phyloP scores from a whole-genome alignment of 2,113 vertebrate genomes.

The Spheniscus mendiculus region DNA sequence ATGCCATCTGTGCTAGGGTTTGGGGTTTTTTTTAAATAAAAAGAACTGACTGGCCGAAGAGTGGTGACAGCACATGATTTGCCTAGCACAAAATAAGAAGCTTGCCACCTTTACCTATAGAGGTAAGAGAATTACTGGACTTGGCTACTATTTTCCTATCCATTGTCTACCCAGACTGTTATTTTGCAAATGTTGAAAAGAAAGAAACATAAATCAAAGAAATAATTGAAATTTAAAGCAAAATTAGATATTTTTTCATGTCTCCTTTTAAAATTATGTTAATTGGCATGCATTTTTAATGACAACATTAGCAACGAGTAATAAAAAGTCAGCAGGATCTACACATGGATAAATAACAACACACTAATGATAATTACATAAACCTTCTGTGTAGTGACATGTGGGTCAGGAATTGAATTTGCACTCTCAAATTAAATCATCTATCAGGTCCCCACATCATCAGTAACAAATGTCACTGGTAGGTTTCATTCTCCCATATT shows the following conservation, averaged over 20 bases:
- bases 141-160: neutral
- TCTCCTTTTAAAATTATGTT: slow-evolving; percentile 12
- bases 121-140: neutral
- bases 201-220: neutral
- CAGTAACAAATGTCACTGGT: neutral
- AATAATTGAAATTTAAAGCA: neutral
- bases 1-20: slow-evolving; percentile 43
- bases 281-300: slow-evolving; percentile 47
- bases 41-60: neutral
- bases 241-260: neutral
- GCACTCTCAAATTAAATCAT: neutral
- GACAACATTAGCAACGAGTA: slow-evolving; percentile 26
- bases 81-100: neutral
- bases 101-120: neutral
- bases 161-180: neutral
- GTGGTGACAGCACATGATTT: neutral
- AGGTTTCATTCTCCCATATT: neutral
- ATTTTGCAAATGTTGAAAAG: neutral
- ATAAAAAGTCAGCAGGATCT: slow-evolving; percentile 37
- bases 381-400: slow-evolving; percentile 48
- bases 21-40: neutral
- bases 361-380: slow-evolving; percentile 39
- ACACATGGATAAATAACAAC: slow-evolving; percentile 18
- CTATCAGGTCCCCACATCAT: neutral
- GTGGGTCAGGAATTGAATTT: slow-evolving; percentile 49